These are phyloP conservation scores for Sterna hirundo DNA, from an alignment of 2,113 vertebrate genomes.

Conservation along the genomic window DNA sequence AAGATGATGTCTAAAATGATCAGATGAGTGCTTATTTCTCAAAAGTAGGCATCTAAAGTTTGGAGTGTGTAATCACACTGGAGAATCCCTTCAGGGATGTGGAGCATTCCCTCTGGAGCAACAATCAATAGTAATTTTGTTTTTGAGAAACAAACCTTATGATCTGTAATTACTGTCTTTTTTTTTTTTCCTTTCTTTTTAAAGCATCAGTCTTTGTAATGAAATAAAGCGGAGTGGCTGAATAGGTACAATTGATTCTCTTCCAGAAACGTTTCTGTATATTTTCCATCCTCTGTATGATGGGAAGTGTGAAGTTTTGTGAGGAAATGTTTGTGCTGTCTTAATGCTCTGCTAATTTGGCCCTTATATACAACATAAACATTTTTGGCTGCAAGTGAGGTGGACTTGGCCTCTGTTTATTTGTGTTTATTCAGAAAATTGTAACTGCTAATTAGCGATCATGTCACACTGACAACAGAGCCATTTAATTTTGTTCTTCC, in stretches of 20 bases:
- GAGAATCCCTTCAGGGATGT: background rate
- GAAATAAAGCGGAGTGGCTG: background rate
- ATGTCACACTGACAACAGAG: constrained; percentile 9
- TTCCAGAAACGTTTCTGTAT: background rate
- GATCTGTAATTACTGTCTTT: background rate
- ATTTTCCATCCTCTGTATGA: background rate
- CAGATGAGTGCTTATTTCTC: background rate
- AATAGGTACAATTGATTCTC: background rate
- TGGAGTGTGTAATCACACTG: background rate
- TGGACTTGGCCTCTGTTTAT: constrained; percentile 60
- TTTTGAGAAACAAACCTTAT: background rate
- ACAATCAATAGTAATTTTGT: background rate
- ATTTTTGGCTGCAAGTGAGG: constrained; percentile 25
- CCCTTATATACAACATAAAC: background rate
- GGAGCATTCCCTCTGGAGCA: background rate
- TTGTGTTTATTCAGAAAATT: constrained; percentile 64
- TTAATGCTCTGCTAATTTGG: constrained; percentile 46
- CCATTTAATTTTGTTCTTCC: constrained; percentile 34
- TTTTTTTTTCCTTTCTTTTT: background rate
- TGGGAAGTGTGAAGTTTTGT: constrained; percentile 12
- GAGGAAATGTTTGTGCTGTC: constrained; percentile 16
- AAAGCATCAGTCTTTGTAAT: background rate
- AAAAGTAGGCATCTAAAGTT: background rate
- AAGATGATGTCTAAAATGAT: background rate
- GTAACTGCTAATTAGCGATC: constrained; percentile 65